phyloP scores from a whole-genome alignment of 2,113 vertebrate genomes.

The Megaceryle torquata region DNA sequence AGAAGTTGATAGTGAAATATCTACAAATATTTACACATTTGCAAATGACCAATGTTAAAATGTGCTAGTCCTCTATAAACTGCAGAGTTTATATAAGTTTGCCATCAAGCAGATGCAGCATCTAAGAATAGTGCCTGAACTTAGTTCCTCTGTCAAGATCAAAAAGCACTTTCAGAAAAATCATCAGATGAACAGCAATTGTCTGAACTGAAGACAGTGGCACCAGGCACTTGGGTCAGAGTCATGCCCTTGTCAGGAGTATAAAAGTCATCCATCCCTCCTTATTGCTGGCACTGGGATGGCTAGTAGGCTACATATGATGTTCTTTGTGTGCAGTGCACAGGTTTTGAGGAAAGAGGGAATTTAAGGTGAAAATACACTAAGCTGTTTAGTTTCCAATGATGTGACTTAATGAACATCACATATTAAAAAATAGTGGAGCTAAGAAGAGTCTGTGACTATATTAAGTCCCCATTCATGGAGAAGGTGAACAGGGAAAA shows the following conservation, averaged over 20 bases:
- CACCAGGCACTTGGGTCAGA: not conserved
- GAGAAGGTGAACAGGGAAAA: not conserved
- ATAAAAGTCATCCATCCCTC: not conserved
- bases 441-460: not conserved
- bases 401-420: not conserved
- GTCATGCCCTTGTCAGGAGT: accelerated
- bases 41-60: not conserved
- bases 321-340: not conserved
- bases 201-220: not conserved
- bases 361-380: not conserved
- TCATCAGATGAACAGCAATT: not conserved
- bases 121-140: not conserved
- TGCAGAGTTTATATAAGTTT: not conserved
- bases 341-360: not conserved
- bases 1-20: not conserved
- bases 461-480: not conserved
- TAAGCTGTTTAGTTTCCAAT: not conserved
- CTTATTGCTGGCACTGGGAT: not conserved
- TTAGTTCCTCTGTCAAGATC: not conserved
- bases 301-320: not conserved
- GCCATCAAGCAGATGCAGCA: not conserved
- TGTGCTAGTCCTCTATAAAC: not conserved
- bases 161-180: not conserved
- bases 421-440: not conserved
- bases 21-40: not conserved